Percentiles rank a stretch among this genome's conserved stretches.
phyloP scores from a whole-genome alignment of 92 coral and sea anemone species.

The Umimayanthus kanabou region DNA sequence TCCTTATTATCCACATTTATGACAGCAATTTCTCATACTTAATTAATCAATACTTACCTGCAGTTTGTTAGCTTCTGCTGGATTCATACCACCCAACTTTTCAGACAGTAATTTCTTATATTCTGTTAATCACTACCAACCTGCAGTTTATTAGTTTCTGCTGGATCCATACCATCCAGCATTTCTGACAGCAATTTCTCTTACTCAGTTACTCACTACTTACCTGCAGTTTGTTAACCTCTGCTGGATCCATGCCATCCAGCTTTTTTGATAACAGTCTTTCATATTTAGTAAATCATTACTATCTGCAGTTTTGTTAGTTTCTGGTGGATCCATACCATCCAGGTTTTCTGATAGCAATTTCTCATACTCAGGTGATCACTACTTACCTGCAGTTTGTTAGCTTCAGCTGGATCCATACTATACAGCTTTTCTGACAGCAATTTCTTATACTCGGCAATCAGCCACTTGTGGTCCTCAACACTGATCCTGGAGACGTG shows the following conservation, averaged over 20 bases:
- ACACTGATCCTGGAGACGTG: conserved; percentile 57
- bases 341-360: too few relatives aligned
- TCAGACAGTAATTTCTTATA: conserved; percentile 38
- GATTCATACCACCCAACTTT: conserved; percentile 34
- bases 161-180: conserved; percentile 38
- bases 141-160: conserved; percentile 48
- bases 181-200: conserved; percentile 40
- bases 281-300: conserved; percentile 27
- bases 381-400: too few relatives aligned
- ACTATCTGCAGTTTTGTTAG: too few relatives aligned
- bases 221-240: conserved; percentile 53
- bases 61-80: conserved; percentile 18
- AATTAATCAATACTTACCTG: conserved; percentile 36
- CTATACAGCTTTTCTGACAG: too few relatives aligned
- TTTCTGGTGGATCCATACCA: too few relatives aligned
- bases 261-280: conserved; percentile 35
- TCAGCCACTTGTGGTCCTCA: conserved; percentile 56
- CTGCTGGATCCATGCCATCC: conserved; percentile 37
- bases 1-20: conserved; percentile 9
- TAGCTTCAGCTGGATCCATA: too few relatives aligned
- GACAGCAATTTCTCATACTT: too few relatives aligned
- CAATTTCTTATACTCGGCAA: background rate
- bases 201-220: conserved; percentile 16
- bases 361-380: too few relatives aligned
- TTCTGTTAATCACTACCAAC: conserved; percentile 21